phyloP scores from a whole-genome alignment of 2,888 invertebrate species.

The Coelopa pilipes region DNA sequence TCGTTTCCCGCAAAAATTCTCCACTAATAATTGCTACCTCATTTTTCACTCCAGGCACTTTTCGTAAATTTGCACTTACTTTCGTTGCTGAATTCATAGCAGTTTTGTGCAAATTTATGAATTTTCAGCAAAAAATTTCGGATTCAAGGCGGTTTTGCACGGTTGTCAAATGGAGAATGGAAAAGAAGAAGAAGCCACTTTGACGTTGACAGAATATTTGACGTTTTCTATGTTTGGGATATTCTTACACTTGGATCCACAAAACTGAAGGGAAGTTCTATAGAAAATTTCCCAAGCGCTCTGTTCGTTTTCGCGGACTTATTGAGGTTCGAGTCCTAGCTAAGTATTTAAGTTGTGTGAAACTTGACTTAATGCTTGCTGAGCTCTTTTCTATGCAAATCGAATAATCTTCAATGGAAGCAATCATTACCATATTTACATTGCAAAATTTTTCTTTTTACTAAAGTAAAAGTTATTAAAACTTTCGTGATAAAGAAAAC shows the following conservation, averaged over 20 bases:
- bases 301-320: not conserved
- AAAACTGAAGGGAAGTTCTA: not conserved
- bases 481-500: too few species aligned
- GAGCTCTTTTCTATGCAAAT: too few species aligned
- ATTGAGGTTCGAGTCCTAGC: not conserved
- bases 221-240: constrained; percentile 33
- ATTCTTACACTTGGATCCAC: not conserved
- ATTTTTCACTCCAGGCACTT: not conserved
- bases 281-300: not conserved
- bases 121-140: constrained; percentile 24
- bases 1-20: constrained; percentile 45
- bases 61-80: constrained; percentile 53
- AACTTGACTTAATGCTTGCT: not conserved
- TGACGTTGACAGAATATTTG: constrained; percentile 31
- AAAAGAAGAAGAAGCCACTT: constrained; percentile 16
- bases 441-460: too few species aligned
- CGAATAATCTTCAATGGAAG: too few species aligned
- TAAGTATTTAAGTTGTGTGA: not conserved
- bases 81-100: constrained; percentile 66
- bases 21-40: constrained; percentile 22
- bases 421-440: too few species aligned
- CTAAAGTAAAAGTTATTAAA: too few species aligned
- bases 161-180: constrained; percentile 24
- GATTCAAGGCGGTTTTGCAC: constrained; percentile 9
- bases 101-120: constrained; percentile 29